Evolutionary conservation across 1,140 invertebrate species (phyloP), one percentile per base, ranked within the genome.

Genomic region (fruit fly (Drosophila melanogaster)): DNA sequence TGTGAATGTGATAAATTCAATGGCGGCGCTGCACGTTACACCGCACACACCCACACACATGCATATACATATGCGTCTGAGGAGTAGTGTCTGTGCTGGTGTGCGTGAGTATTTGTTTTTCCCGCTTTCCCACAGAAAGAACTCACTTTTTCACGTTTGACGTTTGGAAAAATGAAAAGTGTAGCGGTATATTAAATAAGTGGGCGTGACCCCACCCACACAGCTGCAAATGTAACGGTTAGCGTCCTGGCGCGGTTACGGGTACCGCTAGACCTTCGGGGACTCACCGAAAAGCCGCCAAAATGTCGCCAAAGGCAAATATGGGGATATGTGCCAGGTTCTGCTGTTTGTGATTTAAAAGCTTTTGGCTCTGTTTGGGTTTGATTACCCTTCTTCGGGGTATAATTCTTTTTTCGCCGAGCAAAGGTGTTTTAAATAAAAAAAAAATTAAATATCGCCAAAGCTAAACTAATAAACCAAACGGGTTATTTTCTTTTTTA

Each of bases 1-100:
- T 91, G 90, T 90, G 90, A 90, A 92, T 92, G 90, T 90, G 81
- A 91, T 91, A 91, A 91, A 92, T 91, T 91, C 83, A 90, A 90
- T 66, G 77, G 70, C 70, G 83, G 67, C 67, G 67, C 65, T 77
- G 61, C 66, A 76, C 71, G 56, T 75, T 64, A 74, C 62, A 38
- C 50, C 73, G 54, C 56, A 73, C 61, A 50, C 50, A 53, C 38
- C 41, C 17, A 49, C 65, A 67, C 35, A 55, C n/a, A 59, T 46
- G 43, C 47, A 67, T 17, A 58, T 50, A 44, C 46, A 66, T 64
- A 65, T 67, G 53, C 41, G 41, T 73, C 41, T 57, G 40, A 53
- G 40, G 24, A 6, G 54, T 40, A 53, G 24, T 15, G 19, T 56
- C 22, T 56, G 74, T 57, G 17, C 49, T 53, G 37, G 46, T 79